Evolutionary conservation across 1,140 invertebrate genomes (phyloP), one percentile per base, ranked within the genome.

Genomic region (Rhynchophorus ferrugineus): DNA sequence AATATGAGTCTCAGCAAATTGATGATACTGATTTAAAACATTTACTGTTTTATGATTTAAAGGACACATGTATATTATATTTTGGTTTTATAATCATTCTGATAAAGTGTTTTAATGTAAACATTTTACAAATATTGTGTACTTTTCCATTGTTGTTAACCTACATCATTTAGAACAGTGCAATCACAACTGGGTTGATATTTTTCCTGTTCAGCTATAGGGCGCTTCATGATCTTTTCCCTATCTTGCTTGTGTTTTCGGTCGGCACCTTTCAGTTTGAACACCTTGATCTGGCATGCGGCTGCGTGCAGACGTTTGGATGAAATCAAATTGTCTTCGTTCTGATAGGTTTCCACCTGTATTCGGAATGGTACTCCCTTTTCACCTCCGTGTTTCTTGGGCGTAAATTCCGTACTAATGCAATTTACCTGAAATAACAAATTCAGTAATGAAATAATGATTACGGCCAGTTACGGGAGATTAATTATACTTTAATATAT

Each of bases 341-440:
- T 75, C 42, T 84, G 73, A 70, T 81, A 86, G 0, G 89, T 92
- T 73, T 92, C 89, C 44, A 97, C 88, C 72, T 96, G 91, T 54
- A 98, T 86, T 16, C 94, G 79, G 73, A 98, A 97, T 19, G 94
- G 94, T 8, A 97, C 93, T 3, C 94, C 95, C 70, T 97, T 97
- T 70, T 97, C 94, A 2, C 95, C 94, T 19, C 95, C 95, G 72
- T 98, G 95, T 69, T 97, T 97, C 67, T 96, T 96, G 0, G 92
- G 90, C 1, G 95, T 97, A 68, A 98, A 98, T 73, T 97, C 95
- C 2, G 95, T 97, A 54, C 91, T 95, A 52, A 97, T 97, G 68
- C 92, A 96, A 71, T 98, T 94, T 2, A 97, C 85, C 86, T 87
- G 60, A 2, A 61, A n/a, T n/a, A 59, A 46, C 56, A 52, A 47